Evolutionary conservation across 2,888 invertebrate species (phyloP).

Genomic region (Digitonthophagus gazella): DNA sequence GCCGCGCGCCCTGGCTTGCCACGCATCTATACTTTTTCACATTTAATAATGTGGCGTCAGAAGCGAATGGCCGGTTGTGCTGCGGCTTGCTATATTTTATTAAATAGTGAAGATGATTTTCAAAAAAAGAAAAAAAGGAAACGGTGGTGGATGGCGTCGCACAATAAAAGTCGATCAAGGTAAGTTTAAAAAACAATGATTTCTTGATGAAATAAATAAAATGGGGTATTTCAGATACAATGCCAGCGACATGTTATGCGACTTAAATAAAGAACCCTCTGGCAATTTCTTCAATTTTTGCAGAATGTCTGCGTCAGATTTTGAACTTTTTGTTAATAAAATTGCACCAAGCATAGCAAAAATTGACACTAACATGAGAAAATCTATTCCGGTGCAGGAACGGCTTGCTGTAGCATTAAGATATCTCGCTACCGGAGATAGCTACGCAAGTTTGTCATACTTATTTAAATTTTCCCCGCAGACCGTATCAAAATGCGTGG

Average conservation of each 20-base stretch:
- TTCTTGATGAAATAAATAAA: no score
- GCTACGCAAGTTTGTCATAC: constrained; percentile 33
- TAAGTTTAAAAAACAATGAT: no score
- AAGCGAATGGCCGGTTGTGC: constrained; percentile 3
- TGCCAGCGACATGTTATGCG: constrained; percentile 5
- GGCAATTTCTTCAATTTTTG: constrained; percentile 33
- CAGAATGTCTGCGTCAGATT: constrained; percentile 32
- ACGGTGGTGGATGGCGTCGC: no score
- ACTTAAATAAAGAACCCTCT: constrained; percentile 10
- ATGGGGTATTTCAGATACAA: constrained; percentile 4
- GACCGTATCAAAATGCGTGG: constrained; percentile 27
- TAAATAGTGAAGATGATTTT: no score
- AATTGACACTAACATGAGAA: constrained; percentile 32
- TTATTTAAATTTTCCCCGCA: constrained; percentile 35
- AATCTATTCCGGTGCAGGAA: constrained; percentile 30
- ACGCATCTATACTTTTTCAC: no score
- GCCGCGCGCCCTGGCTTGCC: background rate
- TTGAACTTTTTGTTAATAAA: constrained; percentile 32
- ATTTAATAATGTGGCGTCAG: background rate
- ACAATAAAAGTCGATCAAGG: no score
- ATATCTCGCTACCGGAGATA: constrained; percentile 33
- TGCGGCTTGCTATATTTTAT: constrained; percentile 1
- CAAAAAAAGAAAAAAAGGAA: no score
- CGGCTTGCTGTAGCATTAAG: constrained; percentile 32
- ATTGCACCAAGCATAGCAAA: constrained; percentile 30